Evolutionary conservation across 2,888 invertebrate species (phyloP).

Genomic region (Endotricha flammealis): DNA sequence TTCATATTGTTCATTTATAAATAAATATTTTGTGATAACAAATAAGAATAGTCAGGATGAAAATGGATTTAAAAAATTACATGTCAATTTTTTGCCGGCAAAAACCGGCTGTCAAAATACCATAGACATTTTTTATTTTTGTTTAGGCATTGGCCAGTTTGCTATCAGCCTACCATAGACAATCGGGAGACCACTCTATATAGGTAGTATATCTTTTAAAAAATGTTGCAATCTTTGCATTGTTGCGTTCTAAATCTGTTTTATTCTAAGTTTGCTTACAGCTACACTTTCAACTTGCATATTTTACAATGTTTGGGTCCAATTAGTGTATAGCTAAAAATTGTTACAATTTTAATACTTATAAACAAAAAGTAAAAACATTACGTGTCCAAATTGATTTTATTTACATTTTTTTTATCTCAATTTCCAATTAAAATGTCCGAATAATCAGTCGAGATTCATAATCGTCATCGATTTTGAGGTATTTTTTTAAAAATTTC

Average conservation of each 20-base stretch:
- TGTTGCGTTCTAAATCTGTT: constrained; percentile 42
- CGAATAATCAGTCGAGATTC: constrained; percentile 50
- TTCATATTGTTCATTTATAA: constrained; percentile 32
- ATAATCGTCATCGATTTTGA: constrained; percentile 27
- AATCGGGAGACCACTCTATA: constrained; percentile 16
- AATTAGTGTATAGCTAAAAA: constrained; percentile 48
- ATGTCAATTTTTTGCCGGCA: too few species aligned
- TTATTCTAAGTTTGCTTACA: constrained; percentile 45
- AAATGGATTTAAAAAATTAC: constrained; percentile 13
- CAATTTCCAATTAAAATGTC: constrained; percentile 17
- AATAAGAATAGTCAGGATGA: background rate
- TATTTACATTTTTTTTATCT: constrained; percentile 49
- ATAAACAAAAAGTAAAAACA: constrained; percentile 28
- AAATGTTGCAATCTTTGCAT: constrained; percentile 34
- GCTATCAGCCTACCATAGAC: background rate
- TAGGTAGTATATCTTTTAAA: constrained; percentile 24
- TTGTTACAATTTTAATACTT: constrained; percentile 26
- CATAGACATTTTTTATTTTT: too few species aligned
- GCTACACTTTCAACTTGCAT: constrained; percentile 50
- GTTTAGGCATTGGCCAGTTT: too few species aligned
- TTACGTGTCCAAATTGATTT: constrained; percentile 42
- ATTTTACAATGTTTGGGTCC: constrained; percentile 65
- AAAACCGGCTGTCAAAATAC: too few species aligned
- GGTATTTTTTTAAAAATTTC: constrained; percentile 17
- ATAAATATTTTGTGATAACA: constrained; percentile 23